Conservation (phyloP, 1,140 invertebrate genomes). For the Hyles vespertilio region DNA sequence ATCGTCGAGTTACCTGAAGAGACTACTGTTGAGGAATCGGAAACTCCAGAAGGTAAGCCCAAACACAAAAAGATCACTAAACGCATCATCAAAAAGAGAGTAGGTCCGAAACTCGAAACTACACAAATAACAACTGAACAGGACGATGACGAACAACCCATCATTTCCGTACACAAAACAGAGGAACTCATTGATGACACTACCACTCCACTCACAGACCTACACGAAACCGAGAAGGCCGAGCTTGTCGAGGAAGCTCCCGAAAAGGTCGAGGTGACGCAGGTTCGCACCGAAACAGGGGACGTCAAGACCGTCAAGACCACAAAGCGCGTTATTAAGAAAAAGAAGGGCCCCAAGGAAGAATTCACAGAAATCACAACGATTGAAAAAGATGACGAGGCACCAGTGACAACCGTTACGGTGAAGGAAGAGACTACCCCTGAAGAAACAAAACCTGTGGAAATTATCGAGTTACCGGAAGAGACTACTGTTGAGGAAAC, state of each 20-base stretch:
- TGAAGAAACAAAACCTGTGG: not conserved
- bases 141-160: conserved; percentile 36
- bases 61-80: conserved; percentile 50
- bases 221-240: conserved; percentile 25
- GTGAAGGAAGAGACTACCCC: conserved; percentile 13
- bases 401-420: conserved; percentile 40
- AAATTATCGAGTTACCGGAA: conserved; percentile 14
- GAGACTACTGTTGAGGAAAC: conserved; percentile 27
- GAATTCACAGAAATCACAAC: conserved; percentile 49
- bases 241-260: conserved; percentile 20
- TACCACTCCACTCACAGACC: conserved; percentile 6
- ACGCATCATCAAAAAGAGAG: conserved; percentile 16
- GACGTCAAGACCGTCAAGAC: conserved; percentile 30
- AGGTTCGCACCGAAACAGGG: conserved; percentile 43
- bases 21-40: conserved; percentile 13
- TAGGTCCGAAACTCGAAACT: conserved; percentile 15
- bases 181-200: conserved; percentile 25
- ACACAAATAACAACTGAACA: conserved; percentile 37
- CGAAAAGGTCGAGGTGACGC: conserved; percentile 34
- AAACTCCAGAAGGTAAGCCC: conserved; percentile 22
- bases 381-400: conserved; percentile 37
- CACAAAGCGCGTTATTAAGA: conserved; percentile 35
- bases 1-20: conserved; percentile 25
- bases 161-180: conserved; percentile 27
- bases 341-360: conserved; percentile 32